Base-by-base conservation (phyloP, 2,888 invertebrate genomes). In the Monoplex corrugatus region DNA sequence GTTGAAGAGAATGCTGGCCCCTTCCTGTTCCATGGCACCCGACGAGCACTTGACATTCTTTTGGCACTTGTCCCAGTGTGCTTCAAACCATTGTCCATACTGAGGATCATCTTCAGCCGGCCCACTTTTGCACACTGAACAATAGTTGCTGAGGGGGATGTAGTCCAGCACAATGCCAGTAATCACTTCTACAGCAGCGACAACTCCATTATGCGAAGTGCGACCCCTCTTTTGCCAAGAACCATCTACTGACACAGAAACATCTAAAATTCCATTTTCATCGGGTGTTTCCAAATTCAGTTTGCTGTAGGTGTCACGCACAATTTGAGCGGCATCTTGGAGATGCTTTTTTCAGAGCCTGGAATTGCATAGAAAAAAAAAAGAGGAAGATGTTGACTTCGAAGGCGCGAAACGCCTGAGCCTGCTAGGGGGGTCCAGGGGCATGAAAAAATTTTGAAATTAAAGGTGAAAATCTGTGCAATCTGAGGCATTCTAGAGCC, bases 211-310 rank as follows among this genome's bases (percentile, higher is more conserved):
- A 28, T 80, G 80, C 0, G 43, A 80, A 10, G 19, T 40, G 23
- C 28, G 16, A 8, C 80, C 80, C 43, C 80, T 80, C n/a, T 44
- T 80, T 2, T 80, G 80, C 80, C 80, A 80, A 16, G 38, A 43
- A 28, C 80, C 80, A 80, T 80, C 80, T 43, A 80, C 38, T 23
- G 80, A 80, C 32, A 75, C 75, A 35, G 38, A 16, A 32, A 75
- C 38, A 38, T 10, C 75, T 16, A 75, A 19, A 16, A 83, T 38
- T 19, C 45, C 83, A 28, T 83, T 6, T 19, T 43, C 44, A n/a
- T 43, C 43, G 10, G 43, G 19, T 28, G n/a, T n/a, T n/a, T n/a
- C 8, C n/a, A 83, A 1, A 43, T 45, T n/a, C 40, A 43, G 23
- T 19, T 68, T n/a, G 8, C 6, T 2, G n/a, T 68, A n/a, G 6